phyloP scores from a whole-genome alignment of 92 coral and sea anemone species.

The Metridium senile region DNA sequence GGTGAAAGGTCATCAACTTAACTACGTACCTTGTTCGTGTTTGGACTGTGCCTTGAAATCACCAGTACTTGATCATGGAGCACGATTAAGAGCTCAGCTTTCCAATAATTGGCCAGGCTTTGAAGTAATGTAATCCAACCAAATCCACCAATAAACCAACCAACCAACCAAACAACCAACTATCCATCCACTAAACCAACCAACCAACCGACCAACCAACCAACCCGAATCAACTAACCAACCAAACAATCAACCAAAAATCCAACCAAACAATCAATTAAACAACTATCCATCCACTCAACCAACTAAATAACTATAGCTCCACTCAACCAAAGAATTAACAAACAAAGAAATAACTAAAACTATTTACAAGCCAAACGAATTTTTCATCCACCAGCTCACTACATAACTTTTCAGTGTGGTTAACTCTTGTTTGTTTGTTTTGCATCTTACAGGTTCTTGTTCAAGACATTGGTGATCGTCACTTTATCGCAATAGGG shows the following conservation, averaged over 20 bases:
- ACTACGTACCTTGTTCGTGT: background rate
- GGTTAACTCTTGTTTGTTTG: background rate
- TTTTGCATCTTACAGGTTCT: constrained; percentile 15
- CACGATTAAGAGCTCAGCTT: constrained; percentile 20
- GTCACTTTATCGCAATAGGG: constrained; percentile 32
- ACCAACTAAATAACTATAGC: no score
- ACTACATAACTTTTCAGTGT: background rate
- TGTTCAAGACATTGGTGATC: constrained; percentile 32
- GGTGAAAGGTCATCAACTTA: constrained; percentile 8
- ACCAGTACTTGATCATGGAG: constrained; percentile 32
- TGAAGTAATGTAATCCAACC: constrained; percentile 13
- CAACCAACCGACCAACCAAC: background rate
- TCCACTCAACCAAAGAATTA: background rate
- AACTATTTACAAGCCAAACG: background rate
- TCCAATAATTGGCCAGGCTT: constrained; percentile 30
- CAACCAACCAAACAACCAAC: no score
- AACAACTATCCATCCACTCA: no score
- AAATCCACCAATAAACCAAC: no score
- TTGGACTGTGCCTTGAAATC: background rate
- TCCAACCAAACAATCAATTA: no score
- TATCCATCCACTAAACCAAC: background rate
- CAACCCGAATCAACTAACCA: background rate
- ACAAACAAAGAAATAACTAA: background rate
- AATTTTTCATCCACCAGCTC: background rate
- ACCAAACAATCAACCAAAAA: no score